phyloP scores from a whole-genome alignment of 2,888 invertebrate species.

The Agrilus mali region DNA sequence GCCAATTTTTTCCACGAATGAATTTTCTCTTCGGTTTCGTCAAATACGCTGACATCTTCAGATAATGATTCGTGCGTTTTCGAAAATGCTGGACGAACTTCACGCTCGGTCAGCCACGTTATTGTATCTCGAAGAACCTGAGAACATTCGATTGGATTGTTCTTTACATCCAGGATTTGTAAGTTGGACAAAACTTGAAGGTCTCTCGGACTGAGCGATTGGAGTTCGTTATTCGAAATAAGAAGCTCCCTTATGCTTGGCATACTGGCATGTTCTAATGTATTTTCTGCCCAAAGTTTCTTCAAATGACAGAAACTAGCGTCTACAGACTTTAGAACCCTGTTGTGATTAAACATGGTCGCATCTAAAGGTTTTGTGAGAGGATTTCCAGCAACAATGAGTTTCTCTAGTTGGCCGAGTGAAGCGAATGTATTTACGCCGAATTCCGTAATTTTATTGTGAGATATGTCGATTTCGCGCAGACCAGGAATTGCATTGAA shows the following conservation, averaged over 20 bases:
- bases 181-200: constrained; percentile 45
- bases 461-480: constrained; percentile 56
- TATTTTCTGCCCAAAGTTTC: constrained; percentile 45
- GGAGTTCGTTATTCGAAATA: constrained; percentile 46
- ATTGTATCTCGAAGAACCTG: constrained; percentile 54
- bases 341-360: constrained; percentile 50
- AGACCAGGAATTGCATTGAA: constrained; percentile 46
- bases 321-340: constrained; percentile 51
- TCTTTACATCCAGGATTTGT: constrained; percentile 45
- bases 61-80: constrained; percentile 9
- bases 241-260: constrained; percentile 35
- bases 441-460: constrained; percentile 51
- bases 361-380: constrained; percentile 48
- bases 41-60: constrained; percentile 3
- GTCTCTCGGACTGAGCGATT: constrained; percentile 43
- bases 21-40: constrained; percentile 5
- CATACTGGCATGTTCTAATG: constrained; percentile 17
- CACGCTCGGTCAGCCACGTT: constrained; percentile 45
- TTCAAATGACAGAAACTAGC: constrained; percentile 55
- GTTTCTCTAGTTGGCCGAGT: constrained; percentile 49
- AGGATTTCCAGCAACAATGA: constrained; percentile 63
- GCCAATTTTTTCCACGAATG: constrained; percentile 7
- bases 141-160: constrained; percentile 57
- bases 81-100: constrained; percentile 40
- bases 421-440: constrained; percentile 51